These are phyloP conservation scores for Gymnothorax reevesii DNA, from an alignment of 2,797 vertebrate species.

Conservation along the genomic window DNA sequence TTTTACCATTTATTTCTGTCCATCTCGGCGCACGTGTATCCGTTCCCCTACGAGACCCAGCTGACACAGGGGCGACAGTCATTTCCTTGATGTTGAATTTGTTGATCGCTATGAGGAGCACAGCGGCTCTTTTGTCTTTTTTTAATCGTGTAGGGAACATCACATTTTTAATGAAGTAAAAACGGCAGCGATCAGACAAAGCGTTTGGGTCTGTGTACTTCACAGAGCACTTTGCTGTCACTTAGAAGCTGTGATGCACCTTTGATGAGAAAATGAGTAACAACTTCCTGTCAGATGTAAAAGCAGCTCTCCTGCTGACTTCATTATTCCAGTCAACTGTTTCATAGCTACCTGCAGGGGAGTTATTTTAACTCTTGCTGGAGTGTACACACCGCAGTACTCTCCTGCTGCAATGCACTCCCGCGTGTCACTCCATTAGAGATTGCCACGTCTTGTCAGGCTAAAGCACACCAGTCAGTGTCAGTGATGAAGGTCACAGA, in stretches of 20 bases:
- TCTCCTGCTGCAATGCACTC: background rate
- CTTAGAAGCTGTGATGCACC: background rate
- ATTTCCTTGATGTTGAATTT: background rate
- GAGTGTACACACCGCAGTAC: background rate
- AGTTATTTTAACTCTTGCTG: background rate
- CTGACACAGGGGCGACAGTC: background rate
- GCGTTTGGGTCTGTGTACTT: background rate
- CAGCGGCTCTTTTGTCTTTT: no score
- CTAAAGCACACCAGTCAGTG: background rate
- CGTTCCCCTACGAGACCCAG: background rate
- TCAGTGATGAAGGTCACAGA: background rate
- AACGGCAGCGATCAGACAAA: no score
- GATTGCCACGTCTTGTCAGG: background rate
- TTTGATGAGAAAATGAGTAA: background rate
- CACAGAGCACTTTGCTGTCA: background rate
- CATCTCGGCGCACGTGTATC: background rate
- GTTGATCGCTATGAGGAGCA: no score
- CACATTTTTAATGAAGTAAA: no score
- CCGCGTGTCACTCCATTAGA: background rate
- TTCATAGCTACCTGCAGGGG: background rate
- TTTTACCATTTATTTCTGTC: background rate
- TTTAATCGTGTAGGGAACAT: background rate
- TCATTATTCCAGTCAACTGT: background rate
- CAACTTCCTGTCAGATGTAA: background rate
- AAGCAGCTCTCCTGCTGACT: background rate